phyloP scores from a whole-genome alignment of 2,113 vertebrate species.

The Mus spicilegus region DNA sequence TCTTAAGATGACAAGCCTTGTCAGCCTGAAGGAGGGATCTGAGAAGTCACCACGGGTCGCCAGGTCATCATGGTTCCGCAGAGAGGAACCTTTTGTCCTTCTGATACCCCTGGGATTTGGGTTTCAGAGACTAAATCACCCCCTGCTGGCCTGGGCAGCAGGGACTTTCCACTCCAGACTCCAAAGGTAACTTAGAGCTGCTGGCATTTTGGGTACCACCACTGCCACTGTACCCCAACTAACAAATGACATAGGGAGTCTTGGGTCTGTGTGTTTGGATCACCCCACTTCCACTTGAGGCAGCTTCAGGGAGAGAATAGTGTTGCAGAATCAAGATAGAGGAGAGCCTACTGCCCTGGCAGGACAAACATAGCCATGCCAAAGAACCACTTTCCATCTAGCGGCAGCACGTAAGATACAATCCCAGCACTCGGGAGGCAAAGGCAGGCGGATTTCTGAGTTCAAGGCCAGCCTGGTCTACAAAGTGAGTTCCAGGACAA shows the following conservation, averaged over 20 bases:
- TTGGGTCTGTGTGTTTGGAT: background rate
- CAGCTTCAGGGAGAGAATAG: fast-evolving
- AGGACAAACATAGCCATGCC: fast-evolving
- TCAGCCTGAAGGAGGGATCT: conserved; percentile 6
- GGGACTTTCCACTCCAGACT: background rate
- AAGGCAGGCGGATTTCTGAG: too few relatives aligned
- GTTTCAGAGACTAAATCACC: conserved; percentile 5
- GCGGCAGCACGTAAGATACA: background rate
- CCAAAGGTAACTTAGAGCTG: background rate
- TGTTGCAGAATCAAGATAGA: background rate
- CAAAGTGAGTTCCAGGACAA: too few relatives aligned
- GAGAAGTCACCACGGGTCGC: background rate
- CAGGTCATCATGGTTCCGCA: background rate
- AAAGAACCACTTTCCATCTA: background rate
- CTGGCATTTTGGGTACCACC: background rate
- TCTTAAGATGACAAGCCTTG: background rate
- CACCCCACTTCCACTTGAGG: background rate
- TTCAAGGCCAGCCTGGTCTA: too few relatives aligned
- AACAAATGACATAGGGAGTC: background rate
- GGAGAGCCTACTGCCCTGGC: background rate
- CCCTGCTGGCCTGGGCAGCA: background rate
- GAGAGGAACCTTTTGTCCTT: background rate
- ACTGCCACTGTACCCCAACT: background rate
- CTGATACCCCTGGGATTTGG: background rate
- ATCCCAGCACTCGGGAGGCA: too few relatives aligned